These are phyloP conservation scores for Neosalanx taihuensis DNA, from an alignment of 2,797 vertebrate species.

Conservation along the genomic window DNA sequence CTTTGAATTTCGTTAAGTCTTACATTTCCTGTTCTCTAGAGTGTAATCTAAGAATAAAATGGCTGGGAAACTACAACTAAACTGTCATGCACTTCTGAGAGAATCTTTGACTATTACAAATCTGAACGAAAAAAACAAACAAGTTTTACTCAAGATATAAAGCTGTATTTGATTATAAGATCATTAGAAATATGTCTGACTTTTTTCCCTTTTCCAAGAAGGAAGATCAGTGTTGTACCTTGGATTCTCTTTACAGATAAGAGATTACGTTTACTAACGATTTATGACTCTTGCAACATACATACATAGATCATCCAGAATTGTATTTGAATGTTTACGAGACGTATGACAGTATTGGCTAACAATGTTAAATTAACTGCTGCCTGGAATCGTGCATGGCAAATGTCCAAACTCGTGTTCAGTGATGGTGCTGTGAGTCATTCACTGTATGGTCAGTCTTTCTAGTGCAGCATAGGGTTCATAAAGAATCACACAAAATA, in stretches of 20 bases:
- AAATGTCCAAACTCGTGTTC: slow-evolving; percentile 57
- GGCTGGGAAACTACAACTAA: slow-evolving; percentile 49
- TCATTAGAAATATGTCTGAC: neutral
- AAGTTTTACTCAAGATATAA: neutral
- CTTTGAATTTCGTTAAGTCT: slow-evolving; percentile 59
- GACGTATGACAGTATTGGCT: slow-evolving; percentile 48
- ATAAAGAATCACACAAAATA: neutral
- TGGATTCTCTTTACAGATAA: neutral
- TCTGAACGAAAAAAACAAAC: too few relatives aligned
- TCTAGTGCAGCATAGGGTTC: neutral
- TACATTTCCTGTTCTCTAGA: slow-evolving; percentile 43
- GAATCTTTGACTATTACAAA: neutral
- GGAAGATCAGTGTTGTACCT: too few relatives aligned
- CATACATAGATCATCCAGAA: neutral
- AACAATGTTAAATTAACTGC: slow-evolving; percentile 48
- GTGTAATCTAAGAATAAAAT: slow-evolving; percentile 70
- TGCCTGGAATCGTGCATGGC: slow-evolving; percentile 60
- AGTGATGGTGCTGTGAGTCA: neutral
- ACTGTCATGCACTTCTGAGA: neutral
- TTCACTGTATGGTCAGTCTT: neutral
- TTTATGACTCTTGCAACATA: slow-evolving; percentile 25
- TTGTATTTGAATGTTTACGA: slow-evolving; percentile 20
- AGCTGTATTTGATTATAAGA: neutral
- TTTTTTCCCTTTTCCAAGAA: neutral
- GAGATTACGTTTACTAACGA: neutral